Evolutionary conservation across 2,797 vertebrate genomes (phyloP), one percentile per base, ranked within the genome.

Genomic region (Sebastiscus albofasciatus): DNA sequence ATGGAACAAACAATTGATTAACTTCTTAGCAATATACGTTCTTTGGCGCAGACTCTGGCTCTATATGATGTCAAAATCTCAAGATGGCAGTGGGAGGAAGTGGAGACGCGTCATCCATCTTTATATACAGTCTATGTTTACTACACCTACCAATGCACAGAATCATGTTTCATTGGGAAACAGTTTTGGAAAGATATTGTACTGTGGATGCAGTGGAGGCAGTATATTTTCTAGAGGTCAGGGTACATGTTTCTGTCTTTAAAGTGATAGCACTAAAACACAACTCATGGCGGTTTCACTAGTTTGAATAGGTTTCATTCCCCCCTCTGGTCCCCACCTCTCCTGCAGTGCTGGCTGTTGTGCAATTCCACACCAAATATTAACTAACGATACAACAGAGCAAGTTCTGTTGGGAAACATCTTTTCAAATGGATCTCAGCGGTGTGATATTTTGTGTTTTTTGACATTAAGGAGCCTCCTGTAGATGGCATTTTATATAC

Each of bases 321-420:
- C 3, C 49, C 58, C 8, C 34, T 33, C 3, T 11, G 10, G 39
- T 67, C 20, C 33, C 24, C 34, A 8, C 36, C 52, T 7, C n/a
- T 11, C 12, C 54, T 4, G 1, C 5, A 14, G 22, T 6, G 7
- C 22, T 22, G 8, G 20, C 67, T 7, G 22, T 24, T 74, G 39
- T 20, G 59, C 56, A 81, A 59, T 0, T 64, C 26, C 27, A 33
- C 1, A n/a, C 67, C 36, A 72, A 72, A 71, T 16, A 64, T 56
- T 8, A 70, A 75, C n/a, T 24, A 11, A 26, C 0, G 10, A 55
- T 13, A 72, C 11, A 69, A 59, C 22, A 5, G 8, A 46, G 29
- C 29, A 33, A 34, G 24, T 60, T 65, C 68, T 65, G 24, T 27
- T 75, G n/a, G 52, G 60, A 84, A 70, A 61, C 60, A 26, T 61